Conservation (phyloP, 2,888 invertebrate species). For the Andrena praecox region DNA sequence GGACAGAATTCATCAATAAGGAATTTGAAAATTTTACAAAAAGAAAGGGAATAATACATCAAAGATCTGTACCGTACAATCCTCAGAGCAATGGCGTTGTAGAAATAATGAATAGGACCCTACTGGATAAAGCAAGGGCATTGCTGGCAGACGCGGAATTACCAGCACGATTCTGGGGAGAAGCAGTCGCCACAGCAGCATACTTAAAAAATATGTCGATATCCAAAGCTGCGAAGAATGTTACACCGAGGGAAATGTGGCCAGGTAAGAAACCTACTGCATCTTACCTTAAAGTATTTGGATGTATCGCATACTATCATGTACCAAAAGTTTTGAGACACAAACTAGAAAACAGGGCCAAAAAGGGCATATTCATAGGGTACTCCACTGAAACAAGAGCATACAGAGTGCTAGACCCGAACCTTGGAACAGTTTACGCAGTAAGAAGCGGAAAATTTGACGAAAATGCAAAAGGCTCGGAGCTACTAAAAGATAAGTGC, state of each 20-base stretch:
- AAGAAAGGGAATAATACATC: neutral
- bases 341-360: conserved; percentile 11
- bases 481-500: neutral
- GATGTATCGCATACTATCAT: conserved; percentile 4
- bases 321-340: neutral
- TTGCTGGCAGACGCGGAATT: conserved; percentile 1
- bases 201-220: conserved; percentile 9
- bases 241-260: conserved; percentile 11
- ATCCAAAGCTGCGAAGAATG: neutral
- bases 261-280: conserved; percentile 16
- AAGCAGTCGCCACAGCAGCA: conserved; percentile 2
- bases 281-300: conserved; percentile 18
- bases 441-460: conserved; percentile 20
- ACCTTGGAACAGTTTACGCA: neutral
- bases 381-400: conserved; percentile 12
- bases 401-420: conserved; percentile 18
- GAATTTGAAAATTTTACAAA: neutral
- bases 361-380: conserved; percentile 13
- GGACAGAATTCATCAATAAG: conserved; percentile 10
- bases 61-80: conserved; percentile 24
- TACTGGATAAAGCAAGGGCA: conserved; percentile 5
- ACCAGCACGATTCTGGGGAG: conserved; percentile 17
- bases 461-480: neutral
- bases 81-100: conserved; percentile 24
- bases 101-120: conserved; percentile 3